Conservation (phyloP, 2,797 vertebrate genomes). For the Glossophaga mutica region DNA sequence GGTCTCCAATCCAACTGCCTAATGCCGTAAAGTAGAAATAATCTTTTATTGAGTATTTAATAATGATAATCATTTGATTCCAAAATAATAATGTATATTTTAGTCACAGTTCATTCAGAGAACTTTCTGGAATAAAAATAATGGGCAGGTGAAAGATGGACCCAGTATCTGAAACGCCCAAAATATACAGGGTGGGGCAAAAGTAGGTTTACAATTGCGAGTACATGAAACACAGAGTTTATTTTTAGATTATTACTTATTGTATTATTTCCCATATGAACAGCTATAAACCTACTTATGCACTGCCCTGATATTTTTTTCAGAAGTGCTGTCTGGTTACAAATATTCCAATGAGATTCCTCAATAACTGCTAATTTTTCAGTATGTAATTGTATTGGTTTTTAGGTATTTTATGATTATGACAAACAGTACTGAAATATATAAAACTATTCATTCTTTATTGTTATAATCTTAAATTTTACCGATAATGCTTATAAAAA, state of each 20-base stretch:
- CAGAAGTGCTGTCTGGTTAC: neutral
- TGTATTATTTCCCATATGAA: too few species aligned
- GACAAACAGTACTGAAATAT: neutral
- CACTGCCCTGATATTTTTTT: neutral
- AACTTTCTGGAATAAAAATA: slow-evolving; percentile 39
- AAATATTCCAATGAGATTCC: neutral
- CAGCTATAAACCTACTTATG: neutral
- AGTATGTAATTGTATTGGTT: slow-evolving; percentile 22
- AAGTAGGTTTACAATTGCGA: neutral
- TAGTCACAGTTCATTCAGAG: neutral
- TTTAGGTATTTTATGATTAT: slow-evolving; percentile 12
- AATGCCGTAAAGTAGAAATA: slow-evolving; percentile 77
- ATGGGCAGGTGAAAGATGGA: neutral
- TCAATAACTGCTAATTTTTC: neutral
- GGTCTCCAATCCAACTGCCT: slow-evolving; percentile 74
- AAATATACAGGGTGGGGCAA: neutral
- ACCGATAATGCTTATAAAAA: neutral
- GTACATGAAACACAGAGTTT: too few species aligned
- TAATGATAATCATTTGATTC: slow-evolving; percentile 37
- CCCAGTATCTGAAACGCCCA: neutral
- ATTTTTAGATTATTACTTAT: too few species aligned
- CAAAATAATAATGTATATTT: neutral
- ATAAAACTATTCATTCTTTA: neutral
- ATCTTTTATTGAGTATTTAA: slow-evolving; percentile 27
- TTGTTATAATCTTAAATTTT: slow-evolving; percentile 8